A percentile compares a stretch with the other conserved stretches of the same genome.
These are phyloP conservation scores for Phodopus roborovskii DNA, from an alignment of 2,113 vertebrate species.

Conservation along the genomic window DNA sequence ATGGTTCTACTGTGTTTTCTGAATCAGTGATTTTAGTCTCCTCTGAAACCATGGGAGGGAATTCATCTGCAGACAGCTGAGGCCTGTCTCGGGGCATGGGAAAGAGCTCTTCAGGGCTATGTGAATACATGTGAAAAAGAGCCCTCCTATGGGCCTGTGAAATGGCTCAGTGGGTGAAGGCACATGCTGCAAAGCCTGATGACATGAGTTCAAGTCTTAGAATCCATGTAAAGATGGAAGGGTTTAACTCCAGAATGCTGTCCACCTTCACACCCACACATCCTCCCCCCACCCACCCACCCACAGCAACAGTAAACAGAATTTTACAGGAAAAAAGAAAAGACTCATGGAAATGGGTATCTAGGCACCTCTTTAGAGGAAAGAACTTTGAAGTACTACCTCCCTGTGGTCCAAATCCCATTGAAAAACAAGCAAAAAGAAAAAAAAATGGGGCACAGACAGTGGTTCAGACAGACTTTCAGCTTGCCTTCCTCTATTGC, in stretches of 20 bases:
- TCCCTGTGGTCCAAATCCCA: neutral
- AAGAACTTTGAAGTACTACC: neutral
- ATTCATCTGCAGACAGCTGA: slow-evolving; percentile 28
- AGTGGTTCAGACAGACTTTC: neutral
- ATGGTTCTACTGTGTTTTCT: slow-evolving; percentile 61
- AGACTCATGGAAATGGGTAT: neutral
- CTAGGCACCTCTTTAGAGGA: neutral
- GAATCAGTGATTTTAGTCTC: slow-evolving; percentile 61
- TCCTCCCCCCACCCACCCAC: neutral
- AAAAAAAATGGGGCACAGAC: neutral
- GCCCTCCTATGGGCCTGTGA: neutral
- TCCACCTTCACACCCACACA: neutral
- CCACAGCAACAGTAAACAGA: neutral
- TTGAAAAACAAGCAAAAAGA: neutral
- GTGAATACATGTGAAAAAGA: neutral
- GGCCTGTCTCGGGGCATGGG: neutral
- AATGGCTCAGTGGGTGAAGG: neutral
- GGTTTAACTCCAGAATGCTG: neutral
- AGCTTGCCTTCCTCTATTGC: neutral
- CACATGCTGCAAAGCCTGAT: neutral
- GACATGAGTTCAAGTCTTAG: neutral
- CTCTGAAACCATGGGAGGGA: slow-evolving; percentile 40
- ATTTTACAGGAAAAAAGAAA: neutral
- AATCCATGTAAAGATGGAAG: neutral
- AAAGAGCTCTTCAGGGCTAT: neutral